These are phyloP conservation scores for Meriones unguiculatus DNA, from an alignment of 2,113 vertebrate species.

Conservation along the genomic window DNA sequence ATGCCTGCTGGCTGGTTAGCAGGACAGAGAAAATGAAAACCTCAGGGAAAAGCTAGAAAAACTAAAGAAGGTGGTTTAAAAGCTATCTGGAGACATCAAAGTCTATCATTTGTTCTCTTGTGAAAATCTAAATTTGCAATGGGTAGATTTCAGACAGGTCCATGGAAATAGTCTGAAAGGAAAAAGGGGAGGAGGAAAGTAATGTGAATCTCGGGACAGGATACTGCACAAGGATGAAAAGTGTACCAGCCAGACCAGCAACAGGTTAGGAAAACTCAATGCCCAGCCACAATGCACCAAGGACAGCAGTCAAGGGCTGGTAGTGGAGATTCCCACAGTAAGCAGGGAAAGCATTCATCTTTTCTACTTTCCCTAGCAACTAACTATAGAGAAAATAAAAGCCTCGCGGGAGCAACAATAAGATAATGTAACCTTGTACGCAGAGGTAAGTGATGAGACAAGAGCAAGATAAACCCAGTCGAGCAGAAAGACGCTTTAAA, in stretches of 20 bases:
- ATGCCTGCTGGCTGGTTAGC: not conserved
- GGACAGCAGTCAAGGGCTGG: not conserved
- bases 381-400: constrained; percentile 29
- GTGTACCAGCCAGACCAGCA: not conserved
- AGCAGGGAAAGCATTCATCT: not conserved
- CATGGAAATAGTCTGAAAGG: constrained; percentile 40
- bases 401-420: not conserved
- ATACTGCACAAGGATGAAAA: constrained; percentile 29
- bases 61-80: not conserved
- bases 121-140: constrained; percentile 55
- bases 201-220: constrained; percentile 24
- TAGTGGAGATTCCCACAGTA: not conserved
- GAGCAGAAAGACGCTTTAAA: constrained; percentile 3
- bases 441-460: not conserved
- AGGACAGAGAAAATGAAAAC: constrained; percentile 44
- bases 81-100: constrained; percentile 33
- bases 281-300: not conserved
- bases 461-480: constrained; percentile 10
- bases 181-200: constrained; percentile 44
- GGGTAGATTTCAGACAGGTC: constrained; percentile 22
- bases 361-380: not conserved
- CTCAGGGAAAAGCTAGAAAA: constrained; percentile 4
- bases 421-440: not conserved
- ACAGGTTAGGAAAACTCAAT: not conserved
- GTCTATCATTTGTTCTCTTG: constrained; percentile 12